Evolutionary conservation across 2,888 invertebrate genomes (phyloP).

Genomic region (Heteromurus nitidus): DNA sequence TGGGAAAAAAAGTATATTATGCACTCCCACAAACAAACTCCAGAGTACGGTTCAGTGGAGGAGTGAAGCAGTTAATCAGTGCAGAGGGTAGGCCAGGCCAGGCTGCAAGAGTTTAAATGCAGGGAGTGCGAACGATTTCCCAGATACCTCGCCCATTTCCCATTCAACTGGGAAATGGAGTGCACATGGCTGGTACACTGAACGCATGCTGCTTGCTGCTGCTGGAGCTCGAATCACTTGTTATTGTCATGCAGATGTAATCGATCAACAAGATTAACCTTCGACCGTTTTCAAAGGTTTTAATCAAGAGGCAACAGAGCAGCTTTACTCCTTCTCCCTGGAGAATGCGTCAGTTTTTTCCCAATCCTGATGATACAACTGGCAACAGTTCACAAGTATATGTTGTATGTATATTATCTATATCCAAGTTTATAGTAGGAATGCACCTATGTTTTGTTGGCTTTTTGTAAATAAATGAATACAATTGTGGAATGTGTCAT

Average conservation of each 20-base stretch:
- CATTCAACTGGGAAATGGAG: not conserved
- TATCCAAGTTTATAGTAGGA: no score
- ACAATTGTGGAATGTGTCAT: no score
- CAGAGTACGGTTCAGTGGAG: not conserved
- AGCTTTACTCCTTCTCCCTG: conserved; percentile 6
- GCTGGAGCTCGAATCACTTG: not conserved
- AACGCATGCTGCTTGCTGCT: conserved; percentile 1
- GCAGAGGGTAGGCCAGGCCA: not conserved
- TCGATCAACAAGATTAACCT: conserved; percentile 60
- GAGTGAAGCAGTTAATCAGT: not conserved
- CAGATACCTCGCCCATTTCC: not conserved
- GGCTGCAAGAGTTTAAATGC: no score
- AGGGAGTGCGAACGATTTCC: no score
- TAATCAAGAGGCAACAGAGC: not conserved
- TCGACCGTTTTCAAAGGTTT: conserved; percentile 18
- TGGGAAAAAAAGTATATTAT: not conserved
- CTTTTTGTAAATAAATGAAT: no score
- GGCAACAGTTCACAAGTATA: no score
- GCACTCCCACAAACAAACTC: not conserved
- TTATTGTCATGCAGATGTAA: conserved; percentile 56
- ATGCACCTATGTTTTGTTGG: no score
- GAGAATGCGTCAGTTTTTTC: conserved; percentile 23
- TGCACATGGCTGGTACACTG: not conserved
- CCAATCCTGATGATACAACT: not conserved
- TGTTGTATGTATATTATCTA: no score